phyloP scores from a whole-genome alignment of 1,140 invertebrate species.

The Heterodera carotae region DNA sequence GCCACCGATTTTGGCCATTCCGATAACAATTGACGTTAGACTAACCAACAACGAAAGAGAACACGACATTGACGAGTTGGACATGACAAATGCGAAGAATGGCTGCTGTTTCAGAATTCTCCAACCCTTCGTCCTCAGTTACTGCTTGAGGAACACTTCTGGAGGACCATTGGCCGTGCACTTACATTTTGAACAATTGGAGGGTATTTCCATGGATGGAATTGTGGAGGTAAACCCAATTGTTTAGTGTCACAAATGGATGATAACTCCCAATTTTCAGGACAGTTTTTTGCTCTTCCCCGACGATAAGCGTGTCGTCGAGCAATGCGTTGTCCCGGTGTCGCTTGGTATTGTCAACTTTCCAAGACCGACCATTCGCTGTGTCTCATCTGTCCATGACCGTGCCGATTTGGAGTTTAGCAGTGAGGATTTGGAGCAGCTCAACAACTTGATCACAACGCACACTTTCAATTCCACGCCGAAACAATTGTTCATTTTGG shows the following conservation, averaged over 20 bases:
- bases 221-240: not conserved
- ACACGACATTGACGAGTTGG: not conserved
- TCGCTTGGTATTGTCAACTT: conserved; percentile 2
- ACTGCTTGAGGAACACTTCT: conserved; percentile 7
- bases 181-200: not conserved
- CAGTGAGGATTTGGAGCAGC: conserved; percentile 15
- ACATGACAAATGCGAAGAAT: not conserved
- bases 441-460: conserved; percentile 21
- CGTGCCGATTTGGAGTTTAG: not conserved
- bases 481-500: conserved; percentile 28
- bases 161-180: not conserved
- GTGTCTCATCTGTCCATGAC: not conserved
- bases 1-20: conserved; percentile 3
- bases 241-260: not conserved
- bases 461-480: not conserved
- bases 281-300: conserved; percentile 18
- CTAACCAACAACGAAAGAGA: not conserved
- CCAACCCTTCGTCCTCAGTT: not conserved
- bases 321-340: conserved; percentile 6
- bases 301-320: not conserved
- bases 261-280: conserved; percentile 4
- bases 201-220: not conserved
- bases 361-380: conserved; percentile 1
- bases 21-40: conserved; percentile 18
- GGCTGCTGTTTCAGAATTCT: not conserved